A percentile compares a stretch with the other conserved stretches of the same genome.
phyloP scores from a whole-genome alignment of 2,888 invertebrate species.

The Pollenia labialis region DNA sequence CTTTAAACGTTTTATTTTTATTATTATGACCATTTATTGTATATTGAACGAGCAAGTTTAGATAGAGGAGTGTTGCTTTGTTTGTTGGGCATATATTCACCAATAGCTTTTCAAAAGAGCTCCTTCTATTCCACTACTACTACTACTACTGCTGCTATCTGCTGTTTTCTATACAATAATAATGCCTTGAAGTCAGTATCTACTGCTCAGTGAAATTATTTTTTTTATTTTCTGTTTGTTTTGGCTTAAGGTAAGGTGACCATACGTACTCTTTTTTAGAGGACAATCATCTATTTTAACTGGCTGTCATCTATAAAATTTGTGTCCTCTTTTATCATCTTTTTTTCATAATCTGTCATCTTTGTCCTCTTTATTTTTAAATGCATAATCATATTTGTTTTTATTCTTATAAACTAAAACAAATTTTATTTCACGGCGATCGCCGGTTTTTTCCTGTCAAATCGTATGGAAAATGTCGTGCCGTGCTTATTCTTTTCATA shows the following conservation, averaged over 20 bases:
- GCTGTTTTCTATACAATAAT: neutral
- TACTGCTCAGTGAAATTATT: neutral
- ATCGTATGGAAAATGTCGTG: too few relatives aligned
- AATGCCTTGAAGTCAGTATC: constrained; percentile 43
- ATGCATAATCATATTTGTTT: too few relatives aligned
- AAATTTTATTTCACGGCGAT: too few relatives aligned
- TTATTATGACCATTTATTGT: constrained; percentile 71
- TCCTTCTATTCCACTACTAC: neutral
- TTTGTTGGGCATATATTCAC: constrained; percentile 5
- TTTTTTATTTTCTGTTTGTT: neutral
- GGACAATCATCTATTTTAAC: too few relatives aligned
- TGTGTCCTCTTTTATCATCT: too few relatives aligned
- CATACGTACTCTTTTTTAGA: too few relatives aligned
- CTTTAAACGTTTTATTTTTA: constrained; percentile 71
- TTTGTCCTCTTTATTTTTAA: too few relatives aligned
- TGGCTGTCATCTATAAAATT: too few relatives aligned
- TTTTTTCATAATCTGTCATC: too few relatives aligned
- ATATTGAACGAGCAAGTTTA: constrained; percentile 5
- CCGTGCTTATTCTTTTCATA: too few relatives aligned
- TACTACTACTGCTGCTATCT: neutral
- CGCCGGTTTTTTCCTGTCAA: too few relatives aligned
- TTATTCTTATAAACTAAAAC: too few relatives aligned
- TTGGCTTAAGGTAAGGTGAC: constrained; percentile 64
- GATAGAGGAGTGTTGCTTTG: constrained; percentile 18
- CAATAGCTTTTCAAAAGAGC: neutral